Evolutionary conservation across 92 coral and sea anemone genomes (phyloP), one percentile per base, ranked within the genome.

Genomic region (Plumapathes pennacea): DNA sequence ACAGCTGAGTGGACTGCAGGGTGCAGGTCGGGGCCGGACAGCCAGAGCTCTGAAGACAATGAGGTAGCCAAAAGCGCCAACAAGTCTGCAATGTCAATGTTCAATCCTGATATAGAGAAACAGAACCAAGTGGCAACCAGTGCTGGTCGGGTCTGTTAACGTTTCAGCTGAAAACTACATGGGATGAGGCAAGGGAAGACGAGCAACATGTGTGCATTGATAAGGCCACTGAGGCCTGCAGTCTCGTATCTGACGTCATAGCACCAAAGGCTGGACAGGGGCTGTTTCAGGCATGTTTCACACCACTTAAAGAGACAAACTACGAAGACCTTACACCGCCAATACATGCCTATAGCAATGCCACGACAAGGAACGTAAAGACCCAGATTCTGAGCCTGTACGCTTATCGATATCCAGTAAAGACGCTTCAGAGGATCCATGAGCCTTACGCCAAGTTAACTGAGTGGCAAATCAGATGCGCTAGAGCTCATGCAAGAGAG

Each of bases 221-320:
- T 24, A 85, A 67, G 75, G 83, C 91, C n/a, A 67, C 49, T 15
- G 83, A 78, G 73, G 86, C 71, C 33, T 85, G 91, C 49, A 54
- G 48, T 50, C 46, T 78, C 5, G 76, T 85, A 26, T 85, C 83
- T 60, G 68, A 49, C 24, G 36, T 78, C 50, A 85, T 85, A 34
- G 78, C 86, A 0, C 83, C 91, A 5, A 85, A 85, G 37, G 86
- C 75, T 36, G 79, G 74, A 14, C 50, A 45, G 46, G 81, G 78
- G 22, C 69, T 84, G 17, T 48, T 77, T 64, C 59, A 64, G 46
- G 50, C 85, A 34, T 62, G 74, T 48, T 32, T 24, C 53, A 53
- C 15, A 23, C 63, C 57, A 13, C 42, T 47, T 6, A 54, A 30
- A 38, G 65, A 50, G 17, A 30, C 61, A 13, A 29, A 52, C 28